A percentile compares a stretch with the other conserved stretches of the same genome.
These are phyloP conservation scores for Ornithorhynchus anatinus DNA, from an alignment of 2,113 vertebrate genomes.

Conservation along the genomic window DNA sequence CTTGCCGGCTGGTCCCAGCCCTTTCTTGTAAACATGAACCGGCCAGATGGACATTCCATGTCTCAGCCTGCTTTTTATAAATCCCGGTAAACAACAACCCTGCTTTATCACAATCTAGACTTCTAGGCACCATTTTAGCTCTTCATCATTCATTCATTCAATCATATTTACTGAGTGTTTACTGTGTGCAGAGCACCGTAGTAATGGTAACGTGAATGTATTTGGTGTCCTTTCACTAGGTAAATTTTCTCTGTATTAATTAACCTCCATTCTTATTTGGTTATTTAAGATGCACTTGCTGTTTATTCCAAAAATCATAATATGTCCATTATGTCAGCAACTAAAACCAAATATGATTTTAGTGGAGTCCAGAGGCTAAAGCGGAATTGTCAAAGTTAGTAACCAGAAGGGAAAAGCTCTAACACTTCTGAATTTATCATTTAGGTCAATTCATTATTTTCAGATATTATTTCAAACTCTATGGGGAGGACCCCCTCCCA, in stretches of 20 bases:
- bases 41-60: slow-evolving; percentile 34
- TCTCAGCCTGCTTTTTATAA: slow-evolving; percentile 36
- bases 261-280: slow-evolving; percentile 42
- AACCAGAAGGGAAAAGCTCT: slow-evolving; percentile 28
- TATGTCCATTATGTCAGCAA: slow-evolving; percentile 42
- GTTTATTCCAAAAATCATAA: slow-evolving; percentile 49
- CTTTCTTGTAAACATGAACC: slow-evolving; percentile 27
- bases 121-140: neutral
- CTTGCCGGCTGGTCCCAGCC: slow-evolving; percentile 26
- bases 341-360: slow-evolving; percentile 59
- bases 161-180: too few relatives aligned
- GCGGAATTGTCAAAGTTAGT: slow-evolving; percentile 40
- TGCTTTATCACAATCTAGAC: neutral
- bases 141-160: neutral
- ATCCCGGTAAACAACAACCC: slow-evolving; percentile 27
- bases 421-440: slow-evolving; percentile 48
- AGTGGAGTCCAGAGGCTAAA: slow-evolving; percentile 61
- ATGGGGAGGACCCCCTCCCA: too few relatives aligned
- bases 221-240: slow-evolving; percentile 7
- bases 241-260: slow-evolving; percentile 47
- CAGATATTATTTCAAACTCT: slow-evolving; percentile 33
- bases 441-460: slow-evolving; percentile 32
- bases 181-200: too few relatives aligned
- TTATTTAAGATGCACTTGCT: slow-evolving; percentile 43
- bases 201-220: neutral